phyloP scores from a whole-genome alignment of 2,888 invertebrate genomes.

The Tinea trinotella region DNA sequence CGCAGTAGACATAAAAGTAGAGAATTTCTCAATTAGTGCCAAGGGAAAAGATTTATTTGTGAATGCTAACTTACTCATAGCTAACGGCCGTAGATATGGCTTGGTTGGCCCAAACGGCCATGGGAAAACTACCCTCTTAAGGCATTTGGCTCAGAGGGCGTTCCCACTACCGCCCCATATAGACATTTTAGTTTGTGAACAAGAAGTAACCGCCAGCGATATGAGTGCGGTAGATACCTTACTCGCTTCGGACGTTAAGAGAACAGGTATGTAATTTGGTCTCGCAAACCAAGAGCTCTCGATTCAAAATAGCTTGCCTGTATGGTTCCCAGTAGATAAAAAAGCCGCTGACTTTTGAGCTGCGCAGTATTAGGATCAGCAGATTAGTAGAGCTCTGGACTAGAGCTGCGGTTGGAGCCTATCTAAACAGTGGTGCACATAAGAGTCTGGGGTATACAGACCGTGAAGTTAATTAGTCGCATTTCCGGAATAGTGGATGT shows the following conservation, averaged over 20 bases:
- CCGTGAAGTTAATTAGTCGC: too few species aligned
- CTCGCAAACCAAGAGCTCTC: too few species aligned
- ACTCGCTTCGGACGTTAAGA: conserved; percentile 92
- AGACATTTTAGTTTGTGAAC: conserved; percentile 96
- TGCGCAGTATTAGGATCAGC: too few species aligned
- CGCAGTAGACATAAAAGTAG: conserved; percentile 97
- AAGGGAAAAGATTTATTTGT: conserved; percentile 98
- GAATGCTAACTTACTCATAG: conserved; percentile 94
- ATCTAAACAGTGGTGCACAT: too few species aligned
- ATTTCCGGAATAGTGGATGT: too few species aligned
- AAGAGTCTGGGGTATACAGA: too few species aligned
- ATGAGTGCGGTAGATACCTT: conserved; percentile 94
- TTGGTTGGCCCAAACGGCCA: conserved; percentile 99
- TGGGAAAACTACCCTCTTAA: conserved; percentile 96
- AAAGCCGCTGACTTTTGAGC: too few species aligned
- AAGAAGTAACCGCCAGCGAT: conserved; percentile 97
- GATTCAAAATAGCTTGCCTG: too few species aligned
- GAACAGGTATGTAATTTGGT: conserved; percentile 71
- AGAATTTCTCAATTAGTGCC: conserved; percentile 97
- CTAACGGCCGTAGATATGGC: conserved; percentile 95
- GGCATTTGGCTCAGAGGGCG: conserved; percentile 92
- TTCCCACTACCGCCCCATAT: conserved; percentile 97
- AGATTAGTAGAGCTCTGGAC: too few species aligned
- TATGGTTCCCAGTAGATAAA: too few species aligned
- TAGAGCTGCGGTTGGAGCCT: too few species aligned